These are phyloP conservation scores for Trilocha varians DNA, from an alignment of 2,888 invertebrate genomes.

Conservation along the genomic window DNA sequence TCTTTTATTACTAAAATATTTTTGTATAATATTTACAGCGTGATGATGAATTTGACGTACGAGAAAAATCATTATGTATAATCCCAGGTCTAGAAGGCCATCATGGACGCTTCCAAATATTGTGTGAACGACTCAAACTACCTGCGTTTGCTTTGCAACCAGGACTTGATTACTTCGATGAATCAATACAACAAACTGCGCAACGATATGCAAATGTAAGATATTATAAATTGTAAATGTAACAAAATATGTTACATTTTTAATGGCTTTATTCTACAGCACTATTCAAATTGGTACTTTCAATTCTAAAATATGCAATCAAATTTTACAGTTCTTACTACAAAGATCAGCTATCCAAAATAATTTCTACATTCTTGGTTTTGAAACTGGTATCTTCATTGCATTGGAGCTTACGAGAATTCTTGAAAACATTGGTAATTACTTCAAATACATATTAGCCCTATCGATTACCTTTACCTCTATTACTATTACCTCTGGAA, in stretches of 20 bases:
- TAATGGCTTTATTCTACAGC: too few relatives aligned
- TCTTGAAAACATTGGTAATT: conserved; percentile 38
- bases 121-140: too few relatives aligned
- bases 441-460: background rate
- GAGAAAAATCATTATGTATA: too few relatives aligned
- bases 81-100: too few relatives aligned
- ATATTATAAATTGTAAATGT: background rate
- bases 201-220: conserved; percentile 23
- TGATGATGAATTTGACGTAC: too few relatives aligned
- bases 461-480: too few relatives aligned
- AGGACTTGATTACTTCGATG: too few relatives aligned
- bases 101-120: too few relatives aligned
- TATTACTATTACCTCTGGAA: background rate
- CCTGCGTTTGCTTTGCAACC: too few relatives aligned
- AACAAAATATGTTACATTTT: background rate
- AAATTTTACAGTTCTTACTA: conserved; percentile 24
- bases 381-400: conserved; percentile 34
- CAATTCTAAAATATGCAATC: background rate
- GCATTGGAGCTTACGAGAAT: conserved; percentile 40
- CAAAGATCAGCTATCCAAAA: conserved; percentile 21
- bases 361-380: conserved; percentile 37
- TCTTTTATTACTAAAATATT: too few relatives aligned
- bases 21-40: too few relatives aligned
- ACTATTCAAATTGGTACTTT: background rate
- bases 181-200: conserved; percentile 26